Conservation (phyloP, 2,888 invertebrate genomes). For the Eulithis testata region DNA sequence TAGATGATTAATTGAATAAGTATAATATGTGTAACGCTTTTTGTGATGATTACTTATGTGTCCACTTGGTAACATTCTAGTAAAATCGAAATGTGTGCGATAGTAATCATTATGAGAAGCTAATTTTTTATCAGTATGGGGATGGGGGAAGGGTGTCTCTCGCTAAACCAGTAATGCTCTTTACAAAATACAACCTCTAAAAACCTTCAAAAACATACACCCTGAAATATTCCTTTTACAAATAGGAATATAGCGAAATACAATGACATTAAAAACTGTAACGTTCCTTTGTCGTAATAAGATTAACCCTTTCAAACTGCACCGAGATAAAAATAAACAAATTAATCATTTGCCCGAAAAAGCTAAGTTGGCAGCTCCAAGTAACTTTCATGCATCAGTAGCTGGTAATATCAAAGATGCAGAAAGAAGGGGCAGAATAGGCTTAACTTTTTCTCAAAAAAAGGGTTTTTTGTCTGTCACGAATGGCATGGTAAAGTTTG, state of each 20-base stretch:
- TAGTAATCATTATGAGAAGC: too few relatives aligned
- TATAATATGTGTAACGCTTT: slow-evolving; percentile 37
- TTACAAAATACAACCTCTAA: too few relatives aligned
- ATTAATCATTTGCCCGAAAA: slow-evolving; percentile 41
- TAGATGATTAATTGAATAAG: slow-evolving; percentile 24
- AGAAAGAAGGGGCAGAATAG: slow-evolving; percentile 31
- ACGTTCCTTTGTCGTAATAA: slow-evolving; percentile 3
- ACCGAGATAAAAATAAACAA: slow-evolving; percentile 40
- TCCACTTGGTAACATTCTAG: too few relatives aligned
- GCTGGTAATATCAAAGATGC: slow-evolving; percentile 22
- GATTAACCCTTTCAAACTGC: slow-evolving; percentile 24
- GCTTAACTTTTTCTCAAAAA: slow-evolving; percentile 47
- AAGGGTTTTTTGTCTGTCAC: slow-evolving; percentile 46
- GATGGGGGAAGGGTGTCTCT: too few relatives aligned
- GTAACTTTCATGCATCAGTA: slow-evolving; percentile 38
- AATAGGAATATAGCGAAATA: neutral
- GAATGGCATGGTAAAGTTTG: slow-evolving; percentile 26
- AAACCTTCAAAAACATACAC: too few relatives aligned
- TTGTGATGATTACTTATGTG: too few relatives aligned
- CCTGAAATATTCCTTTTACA: neutral
- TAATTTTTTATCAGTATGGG: too few relatives aligned
- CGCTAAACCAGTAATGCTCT: too few relatives aligned
- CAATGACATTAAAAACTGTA: slow-evolving; percentile 8
- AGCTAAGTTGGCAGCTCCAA: slow-evolving; percentile 19
- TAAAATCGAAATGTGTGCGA: too few relatives aligned